A percentile compares a stretch with the other conserved stretches of the same genome.
phyloP scores from a whole-genome alignment of 2,888 invertebrate species.

The Pristionchus entomophagus region DNA sequence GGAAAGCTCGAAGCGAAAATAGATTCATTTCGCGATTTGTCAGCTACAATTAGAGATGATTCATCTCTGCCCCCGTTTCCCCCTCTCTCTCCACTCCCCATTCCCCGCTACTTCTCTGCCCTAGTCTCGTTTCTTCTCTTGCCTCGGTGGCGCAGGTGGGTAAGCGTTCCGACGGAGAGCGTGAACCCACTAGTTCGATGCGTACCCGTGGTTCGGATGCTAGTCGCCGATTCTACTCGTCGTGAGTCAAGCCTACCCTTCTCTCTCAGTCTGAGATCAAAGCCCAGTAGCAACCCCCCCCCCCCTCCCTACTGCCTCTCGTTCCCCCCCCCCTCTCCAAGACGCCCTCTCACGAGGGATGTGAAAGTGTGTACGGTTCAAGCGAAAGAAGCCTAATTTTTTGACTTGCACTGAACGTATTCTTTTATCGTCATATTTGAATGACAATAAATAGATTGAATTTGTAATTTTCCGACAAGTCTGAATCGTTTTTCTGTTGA shows the following conservation, averaged over 20 bases:
- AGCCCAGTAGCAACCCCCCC: background rate
- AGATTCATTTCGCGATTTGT: too few species aligned
- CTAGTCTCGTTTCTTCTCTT: background rate
- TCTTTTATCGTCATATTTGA: too few species aligned
- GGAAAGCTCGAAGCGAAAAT: too few species aligned
- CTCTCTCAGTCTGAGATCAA: background rate
- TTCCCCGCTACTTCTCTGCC: background rate
- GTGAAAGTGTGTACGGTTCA: background rate
- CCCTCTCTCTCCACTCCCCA: too few species aligned
- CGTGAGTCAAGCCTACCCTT: background rate
- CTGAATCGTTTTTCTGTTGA: too few species aligned
- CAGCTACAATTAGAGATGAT: too few species aligned
- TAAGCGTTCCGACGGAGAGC: background rate
- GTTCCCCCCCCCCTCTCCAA: background rate
- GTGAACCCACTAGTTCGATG: background rate
- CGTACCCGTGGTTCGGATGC: background rate
- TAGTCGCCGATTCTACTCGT: background rate
- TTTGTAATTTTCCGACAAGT: too few species aligned
- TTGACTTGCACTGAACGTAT: background rate
- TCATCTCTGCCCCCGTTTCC: background rate
- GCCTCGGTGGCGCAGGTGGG: constrained; percentile 26
- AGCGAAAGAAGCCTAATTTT: background rate
- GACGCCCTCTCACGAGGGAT: background rate
- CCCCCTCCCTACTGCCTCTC: background rate
- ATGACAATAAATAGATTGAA: too few species aligned